A percentile compares a stretch with the other conserved stretches of the same genome.
Conservation (phyloP, 2,797 vertebrate genomes). For the Rhynchotus rufescens region DNA sequence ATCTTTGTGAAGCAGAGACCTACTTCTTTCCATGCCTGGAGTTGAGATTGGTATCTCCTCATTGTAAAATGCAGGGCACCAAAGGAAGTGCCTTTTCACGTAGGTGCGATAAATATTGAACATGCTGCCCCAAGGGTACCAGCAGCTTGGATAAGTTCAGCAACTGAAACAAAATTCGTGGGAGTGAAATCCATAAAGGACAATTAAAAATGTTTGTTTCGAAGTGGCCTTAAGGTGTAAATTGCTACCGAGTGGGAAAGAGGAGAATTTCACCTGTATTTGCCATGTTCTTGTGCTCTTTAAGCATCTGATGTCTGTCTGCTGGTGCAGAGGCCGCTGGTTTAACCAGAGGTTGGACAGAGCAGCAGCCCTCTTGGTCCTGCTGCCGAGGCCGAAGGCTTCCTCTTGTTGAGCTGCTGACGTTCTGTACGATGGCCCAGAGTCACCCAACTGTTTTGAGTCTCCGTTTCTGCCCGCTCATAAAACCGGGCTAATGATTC, state of each 20-base stretch:
- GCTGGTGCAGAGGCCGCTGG: fast-evolving
- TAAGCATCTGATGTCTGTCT: neutral
- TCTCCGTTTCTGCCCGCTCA: neutral
- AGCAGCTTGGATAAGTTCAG: neutral
- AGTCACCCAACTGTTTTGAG: neutral
- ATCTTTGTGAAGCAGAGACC: neutral
- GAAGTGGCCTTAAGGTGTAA: fast-evolving
- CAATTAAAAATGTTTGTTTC: neutral
- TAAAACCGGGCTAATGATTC: conserved; percentile 58
- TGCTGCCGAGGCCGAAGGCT: neutral
- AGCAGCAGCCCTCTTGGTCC: neutral
- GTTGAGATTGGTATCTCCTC: neutral
- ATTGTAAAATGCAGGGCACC: neutral
- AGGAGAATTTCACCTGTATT: neutral
- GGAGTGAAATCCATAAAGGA: neutral
- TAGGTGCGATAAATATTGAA: fast-evolving
- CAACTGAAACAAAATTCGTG: neutral
- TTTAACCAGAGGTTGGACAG: neutral
- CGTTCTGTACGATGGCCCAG: neutral
- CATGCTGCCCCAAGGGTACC: neutral
- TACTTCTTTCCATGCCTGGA: neutral
- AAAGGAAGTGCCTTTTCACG: neutral
- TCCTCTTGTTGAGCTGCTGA: neutral
- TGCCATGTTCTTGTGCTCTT: neutral
- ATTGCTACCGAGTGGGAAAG: neutral